These are phyloP conservation scores for Ammodytes marinus DNA, from an alignment of 2,113 vertebrate species.

Conservation along the genomic window DNA sequence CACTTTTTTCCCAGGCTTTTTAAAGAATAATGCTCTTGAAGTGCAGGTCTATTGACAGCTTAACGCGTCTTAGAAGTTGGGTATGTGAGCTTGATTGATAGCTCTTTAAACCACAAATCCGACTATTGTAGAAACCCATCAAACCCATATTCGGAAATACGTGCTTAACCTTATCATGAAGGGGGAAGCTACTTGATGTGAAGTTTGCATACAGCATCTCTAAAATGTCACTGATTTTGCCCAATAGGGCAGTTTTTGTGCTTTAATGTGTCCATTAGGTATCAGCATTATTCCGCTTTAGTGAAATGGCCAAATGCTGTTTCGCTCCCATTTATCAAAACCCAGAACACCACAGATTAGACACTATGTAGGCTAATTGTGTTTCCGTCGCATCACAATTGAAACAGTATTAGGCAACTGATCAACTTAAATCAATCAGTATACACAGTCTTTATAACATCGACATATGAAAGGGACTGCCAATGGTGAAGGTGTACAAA, in stretches of 20 bases:
- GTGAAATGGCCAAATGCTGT: neutral
- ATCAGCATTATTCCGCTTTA: neutral
- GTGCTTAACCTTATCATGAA: neutral
- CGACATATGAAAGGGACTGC: neutral
- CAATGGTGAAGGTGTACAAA: neutral
- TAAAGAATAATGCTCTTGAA: conserved; percentile 21
- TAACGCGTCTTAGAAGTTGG: conserved; percentile 4
- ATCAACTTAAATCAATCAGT: neutral
- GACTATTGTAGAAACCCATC: neutral
- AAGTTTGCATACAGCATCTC: neutral
- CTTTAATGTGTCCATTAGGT: neutral
- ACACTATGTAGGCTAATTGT: neutral
- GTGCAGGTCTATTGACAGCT: conserved; percentile 14
- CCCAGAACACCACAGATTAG: neutral
- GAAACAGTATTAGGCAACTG: neutral
- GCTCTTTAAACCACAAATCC: neutral
- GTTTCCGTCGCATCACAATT: neutral
- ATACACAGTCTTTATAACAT: neutral
- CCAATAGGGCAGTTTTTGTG: neutral
- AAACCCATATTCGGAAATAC: neutral
- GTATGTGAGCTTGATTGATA: conserved; percentile 7
- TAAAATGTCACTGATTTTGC: neutral
- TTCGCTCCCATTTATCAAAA: neutral
- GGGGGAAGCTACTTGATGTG: neutral
- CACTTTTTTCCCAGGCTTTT: conserved; percentile 28